Base-by-base conservation (phyloP, 2,113 vertebrate species). In the Periophthalmus modestus region DNA sequence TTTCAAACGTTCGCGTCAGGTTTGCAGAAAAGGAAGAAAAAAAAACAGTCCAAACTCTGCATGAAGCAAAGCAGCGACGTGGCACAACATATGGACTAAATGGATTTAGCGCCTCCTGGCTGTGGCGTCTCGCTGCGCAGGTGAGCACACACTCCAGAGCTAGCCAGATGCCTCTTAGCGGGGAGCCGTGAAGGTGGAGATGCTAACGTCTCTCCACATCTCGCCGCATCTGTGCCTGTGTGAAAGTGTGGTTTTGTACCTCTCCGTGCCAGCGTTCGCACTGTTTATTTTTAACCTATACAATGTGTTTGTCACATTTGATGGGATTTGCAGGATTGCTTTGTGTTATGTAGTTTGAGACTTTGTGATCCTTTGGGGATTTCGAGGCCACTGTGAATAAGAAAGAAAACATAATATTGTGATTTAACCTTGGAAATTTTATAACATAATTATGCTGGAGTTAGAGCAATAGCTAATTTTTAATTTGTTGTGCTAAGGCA, bases 141-240 rank as follows among this genome's bases (percentile, higher is more conserved):
- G 57, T 59, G 57, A 59, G 57, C 57, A 59, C 57, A 59, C 57
- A 59, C 57, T 59, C 57, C 57, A 59, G 24, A 28, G 57, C 12
- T 5, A 59, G 57, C 57, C 57, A 59, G 57, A 59, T 59, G 57
- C 57, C 57, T 59, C 23, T 15, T 4, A 7, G 57, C 14, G 23
- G 57, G 57, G 23, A 13, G 57, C 2, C 23, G 12, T 1, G 57
- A 23, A 59, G 57, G 57, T 28, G 57, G 57, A 24, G 57, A 59
- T 23, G 57, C 57, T 59, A 59, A 59, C 57, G 12, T 59, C 57
- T 59, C 57, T 59, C 23, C 24, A 15, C 57, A 24, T 59, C 13
- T 9, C 14, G 14, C 11, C 13, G 23, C 57, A 59, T 24, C 57
- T 59, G 57, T 24, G 57, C 57, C 28, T 59, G 23, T 59, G 57